Evolutionary conservation across 1,140 invertebrate genomes (phyloP), one percentile per base, ranked within the genome.

Genomic region (Drosophila rhopaloa): DNA sequence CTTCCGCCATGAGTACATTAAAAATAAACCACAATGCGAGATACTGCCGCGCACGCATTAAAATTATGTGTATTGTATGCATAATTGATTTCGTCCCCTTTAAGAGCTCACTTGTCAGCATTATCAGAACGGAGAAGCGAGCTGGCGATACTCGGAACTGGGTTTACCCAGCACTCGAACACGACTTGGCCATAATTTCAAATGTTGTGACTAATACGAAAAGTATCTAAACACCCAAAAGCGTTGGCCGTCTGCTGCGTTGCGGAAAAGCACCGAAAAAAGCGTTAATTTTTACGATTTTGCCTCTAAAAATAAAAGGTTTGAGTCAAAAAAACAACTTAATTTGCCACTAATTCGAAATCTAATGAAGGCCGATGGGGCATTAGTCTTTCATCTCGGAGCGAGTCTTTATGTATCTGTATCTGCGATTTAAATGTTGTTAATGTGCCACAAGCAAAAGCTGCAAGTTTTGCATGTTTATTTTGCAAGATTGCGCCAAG

Each of bases 1-100:
- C 82, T 88, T 88, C 82, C 82, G 80, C 71, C 55, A 43, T 54
- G 47, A 59, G 66, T 59, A 70, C 43, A 72, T 58, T 50, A 14
- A 32, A 80, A 61, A 48, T 54, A 61, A 63, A 60, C 48, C 24
- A 24, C 24, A 24, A 24, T 24, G 24, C 24, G 24, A 24, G 8
- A 68, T 62, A 50, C 16, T 74, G 68, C 59, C 68, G 62, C 61
- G 73, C 55, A 76, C 72, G 73, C 73, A 76, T 67, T 59, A 59
- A 60, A 66, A 66, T 46, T 66, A 85, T 82, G 68, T 86, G 62
- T 74, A 76, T 77, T 88, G 83, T 88, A 83, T 88, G 83, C 83
- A 88, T 89, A 88, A 88, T 83, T 88, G 84, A 88, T 89, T 71
- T 51, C 53, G 41, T 63, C 57, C 82, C 80, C 67, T 71, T 68